Percentiles rank a stretch among this genome's conserved stretches.
These are phyloP conservation scores for Pogonus chalceus DNA, from an alignment of 1,140 invertebrate species.

Conservation along the genomic window DNA sequence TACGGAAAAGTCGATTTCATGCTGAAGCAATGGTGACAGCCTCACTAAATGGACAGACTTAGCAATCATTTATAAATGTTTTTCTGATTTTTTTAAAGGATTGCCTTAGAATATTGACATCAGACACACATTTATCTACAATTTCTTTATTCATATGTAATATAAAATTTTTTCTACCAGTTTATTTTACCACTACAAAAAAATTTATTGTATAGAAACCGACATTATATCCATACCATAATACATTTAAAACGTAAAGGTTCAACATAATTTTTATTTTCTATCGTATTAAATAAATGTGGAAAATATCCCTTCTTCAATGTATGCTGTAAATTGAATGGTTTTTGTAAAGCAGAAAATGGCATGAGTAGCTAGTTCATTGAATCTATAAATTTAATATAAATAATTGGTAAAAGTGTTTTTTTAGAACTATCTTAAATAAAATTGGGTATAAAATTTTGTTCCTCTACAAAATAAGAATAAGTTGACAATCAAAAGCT, in stretches of 20 bases:
- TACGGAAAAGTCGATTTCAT: neutral
- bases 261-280: conserved; percentile 18
- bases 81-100: neutral
- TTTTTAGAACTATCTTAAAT: neutral
- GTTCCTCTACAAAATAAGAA: neutral
- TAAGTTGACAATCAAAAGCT: neutral
- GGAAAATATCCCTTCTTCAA: conserved; percentile 20
- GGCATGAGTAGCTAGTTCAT: neutral
- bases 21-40: neutral
- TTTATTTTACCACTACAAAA: conserved; percentile 17
- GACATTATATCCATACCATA: conserved; percentile 16
- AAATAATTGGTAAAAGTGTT: neutral
- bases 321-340: conserved; percentile 11
- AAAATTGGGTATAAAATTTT: neutral
- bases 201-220: conserved; percentile 1
- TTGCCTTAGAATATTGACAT: neutral
- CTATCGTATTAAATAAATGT: conserved; percentile 19
- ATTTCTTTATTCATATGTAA: conserved; percentile 19
- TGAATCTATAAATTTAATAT: neutral
- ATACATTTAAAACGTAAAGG: conserved; percentile 14
- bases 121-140: conserved; percentile 8
- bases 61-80: neutral
- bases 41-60: neutral
- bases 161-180: conserved; percentile 13
- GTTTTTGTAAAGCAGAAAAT: conserved; percentile 8